Base-by-base conservation (phyloP, 1,140 invertebrate genomes). In the Eurytemora carolleeae region DNA sequence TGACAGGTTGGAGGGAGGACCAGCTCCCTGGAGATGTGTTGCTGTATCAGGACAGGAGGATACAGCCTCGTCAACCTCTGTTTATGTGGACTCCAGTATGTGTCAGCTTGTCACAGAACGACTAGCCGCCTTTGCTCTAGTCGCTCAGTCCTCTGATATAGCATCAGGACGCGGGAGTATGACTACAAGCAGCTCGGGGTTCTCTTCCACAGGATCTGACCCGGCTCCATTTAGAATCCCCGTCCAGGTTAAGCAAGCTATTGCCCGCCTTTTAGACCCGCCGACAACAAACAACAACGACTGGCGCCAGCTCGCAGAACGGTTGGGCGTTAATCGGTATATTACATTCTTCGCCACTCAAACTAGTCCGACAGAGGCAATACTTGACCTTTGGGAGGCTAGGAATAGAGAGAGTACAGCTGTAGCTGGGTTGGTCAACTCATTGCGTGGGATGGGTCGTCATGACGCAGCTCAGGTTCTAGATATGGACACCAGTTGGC, bases 341-440 rank as follows among this genome's bases (percentile, higher is more conserved):
- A 71, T 67, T 24, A 55, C 61, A 70, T 96, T 88, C 76, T 94
- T 96, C 71, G 90, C 90, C 31, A 92, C 88, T 44, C 94, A 95
- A 75, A 79, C 83, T 63, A 94, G 89, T 67, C 92, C 92, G 17
- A 95, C 91, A 22, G 91, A 95, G 68, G 85, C 90, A 71, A 92
- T 96, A 66, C 76, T 96, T 61, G 88, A 94, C 72, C 72, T 97
- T 65, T 97, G 91, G 92, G 91, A 96, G 72, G 90, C 90, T 44
- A 77, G 88, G 59, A 85, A 92, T 70, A 77, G 86, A 55, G 84
- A 87, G 65, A 81, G 87, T 24, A 84, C 84, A 31, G 86, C 90
- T 7, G 80, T 89, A 15, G 86, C 85, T n/a, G 84, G 90, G 65
- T 77, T 96, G 59, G 79, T 91, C 69, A 84, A 87, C 70, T 86